These are phyloP conservation scores for Gobio gobio DNA, from an alignment of 2,113 vertebrate species.

Conservation along the genomic window DNA sequence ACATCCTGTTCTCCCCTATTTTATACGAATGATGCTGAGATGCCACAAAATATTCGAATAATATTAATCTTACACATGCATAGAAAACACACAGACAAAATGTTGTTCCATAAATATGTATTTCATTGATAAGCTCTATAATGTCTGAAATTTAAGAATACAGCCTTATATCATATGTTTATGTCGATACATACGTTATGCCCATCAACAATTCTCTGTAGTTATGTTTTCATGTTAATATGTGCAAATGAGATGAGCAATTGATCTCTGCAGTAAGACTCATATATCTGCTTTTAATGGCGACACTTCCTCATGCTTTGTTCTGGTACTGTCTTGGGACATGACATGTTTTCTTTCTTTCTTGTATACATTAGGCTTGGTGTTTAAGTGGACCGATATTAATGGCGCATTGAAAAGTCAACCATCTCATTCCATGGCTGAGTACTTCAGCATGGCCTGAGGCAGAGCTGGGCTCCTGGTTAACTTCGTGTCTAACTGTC, in stretches of 20 bases:
- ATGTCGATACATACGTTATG: too few species aligned
- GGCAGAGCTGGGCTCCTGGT: conserved; percentile 70
- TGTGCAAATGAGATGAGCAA: background rate
- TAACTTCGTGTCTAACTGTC: conserved; percentile 62
- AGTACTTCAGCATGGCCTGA: conserved; percentile 69
- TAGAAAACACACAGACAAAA: background rate
- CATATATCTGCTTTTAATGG: background rate
- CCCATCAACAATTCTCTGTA: background rate
- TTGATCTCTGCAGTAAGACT: background rate
- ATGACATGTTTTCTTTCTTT: conserved; percentile 26
- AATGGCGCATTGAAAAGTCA: conserved; percentile 76
- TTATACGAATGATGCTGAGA: background rate
- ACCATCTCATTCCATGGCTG: conserved; percentile 74
- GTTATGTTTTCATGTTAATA: background rate
- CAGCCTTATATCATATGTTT: background rate
- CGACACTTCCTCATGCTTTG: conserved; percentile 17
- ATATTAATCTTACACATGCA: background rate
- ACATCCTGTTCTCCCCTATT: background rate
- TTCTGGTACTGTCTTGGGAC: conserved; percentile 13
- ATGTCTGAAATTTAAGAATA: background rate
- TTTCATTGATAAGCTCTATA: background rate
- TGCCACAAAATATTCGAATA: background rate
- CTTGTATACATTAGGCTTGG: conserved; percentile 57
- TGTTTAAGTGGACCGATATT: conserved; percentile 66
- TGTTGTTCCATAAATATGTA: background rate